phyloP scores from a whole-genome alignment of 2,888 invertebrate species.

The Himalopsyche kuldschensis region DNA sequence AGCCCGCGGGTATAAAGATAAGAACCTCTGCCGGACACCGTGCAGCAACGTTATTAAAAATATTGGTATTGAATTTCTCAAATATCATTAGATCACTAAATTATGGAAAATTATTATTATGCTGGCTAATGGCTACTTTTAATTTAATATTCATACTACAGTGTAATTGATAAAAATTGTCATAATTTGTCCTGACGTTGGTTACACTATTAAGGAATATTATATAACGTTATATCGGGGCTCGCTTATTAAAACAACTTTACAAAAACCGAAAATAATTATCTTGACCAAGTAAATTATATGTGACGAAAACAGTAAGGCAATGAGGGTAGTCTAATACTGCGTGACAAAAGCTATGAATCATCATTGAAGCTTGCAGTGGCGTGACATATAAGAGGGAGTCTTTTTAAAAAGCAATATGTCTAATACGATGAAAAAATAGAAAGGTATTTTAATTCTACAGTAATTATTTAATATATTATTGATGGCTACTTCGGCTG shows the following conservation, averaged over 20 bases:
- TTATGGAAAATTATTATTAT: too few species aligned
- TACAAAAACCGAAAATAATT: slow-evolving; percentile 14
- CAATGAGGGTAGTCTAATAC: slow-evolving; percentile 30
- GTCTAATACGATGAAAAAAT: too few species aligned
- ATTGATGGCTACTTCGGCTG: not conserved
- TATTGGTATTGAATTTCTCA: too few species aligned
- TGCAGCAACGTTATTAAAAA: too few species aligned
- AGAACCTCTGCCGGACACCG: too few species aligned
- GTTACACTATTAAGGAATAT: not conserved
- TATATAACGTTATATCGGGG: not conserved
- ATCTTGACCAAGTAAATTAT: slow-evolving; percentile 23
- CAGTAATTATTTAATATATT: too few species aligned
- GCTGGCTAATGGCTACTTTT: not conserved
- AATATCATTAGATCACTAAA: too few species aligned
- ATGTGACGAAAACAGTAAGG: slow-evolving; percentile 17
- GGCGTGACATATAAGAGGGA: not conserved
- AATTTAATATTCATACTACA: not conserved
- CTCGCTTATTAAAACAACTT: not conserved
- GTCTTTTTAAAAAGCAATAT: too few species aligned
- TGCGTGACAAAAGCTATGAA: slow-evolving; percentile 29
- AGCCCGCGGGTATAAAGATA: too few species aligned
- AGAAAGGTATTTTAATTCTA: too few species aligned
- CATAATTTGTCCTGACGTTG: not conserved
- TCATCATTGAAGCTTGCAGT: slow-evolving; percentile 9
- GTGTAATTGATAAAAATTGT: not conserved